Conservation (phyloP, 2,797 vertebrate genomes). For the Sorex maritimensis region DNA sequence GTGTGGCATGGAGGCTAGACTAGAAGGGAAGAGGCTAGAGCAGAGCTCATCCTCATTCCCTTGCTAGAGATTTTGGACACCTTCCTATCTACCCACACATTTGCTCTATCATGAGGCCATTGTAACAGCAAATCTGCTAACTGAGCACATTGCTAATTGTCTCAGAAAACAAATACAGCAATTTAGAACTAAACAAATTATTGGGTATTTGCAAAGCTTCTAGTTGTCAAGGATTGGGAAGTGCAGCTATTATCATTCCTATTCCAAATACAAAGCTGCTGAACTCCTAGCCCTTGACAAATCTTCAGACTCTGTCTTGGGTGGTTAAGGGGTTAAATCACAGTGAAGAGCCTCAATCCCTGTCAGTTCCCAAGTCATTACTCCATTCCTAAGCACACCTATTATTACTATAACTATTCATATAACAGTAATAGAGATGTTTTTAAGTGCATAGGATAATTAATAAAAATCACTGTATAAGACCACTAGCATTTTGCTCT, state of each 20-base stretch:
- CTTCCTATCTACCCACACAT: not conserved
- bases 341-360: not conserved
- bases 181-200: not conserved
- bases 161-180: not conserved
- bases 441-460: conserved; percentile 41
- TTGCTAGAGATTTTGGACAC: not conserved
- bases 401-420: conserved; percentile 6
- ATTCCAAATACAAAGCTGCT: not conserved
- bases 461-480: conserved; percentile 2
- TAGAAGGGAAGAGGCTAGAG: not conserved
- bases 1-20: not conserved
- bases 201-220: not conserved
- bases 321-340: not conserved
- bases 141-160: not conserved
- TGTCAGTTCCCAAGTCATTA: not conserved
- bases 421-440: not conserved
- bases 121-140: not conserved
- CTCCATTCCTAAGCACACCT: not conserved
- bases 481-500: not conserved
- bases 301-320: not conserved
- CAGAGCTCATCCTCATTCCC: not conserved
- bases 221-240: not conserved
- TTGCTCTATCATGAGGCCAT: not conserved
- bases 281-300: not conserved
- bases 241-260: not conserved